Evolutionary conservation across 2,113 vertebrate genomes (phyloP), one percentile per base, ranked within the genome.

Genomic region (Vidua macroura): DNA sequence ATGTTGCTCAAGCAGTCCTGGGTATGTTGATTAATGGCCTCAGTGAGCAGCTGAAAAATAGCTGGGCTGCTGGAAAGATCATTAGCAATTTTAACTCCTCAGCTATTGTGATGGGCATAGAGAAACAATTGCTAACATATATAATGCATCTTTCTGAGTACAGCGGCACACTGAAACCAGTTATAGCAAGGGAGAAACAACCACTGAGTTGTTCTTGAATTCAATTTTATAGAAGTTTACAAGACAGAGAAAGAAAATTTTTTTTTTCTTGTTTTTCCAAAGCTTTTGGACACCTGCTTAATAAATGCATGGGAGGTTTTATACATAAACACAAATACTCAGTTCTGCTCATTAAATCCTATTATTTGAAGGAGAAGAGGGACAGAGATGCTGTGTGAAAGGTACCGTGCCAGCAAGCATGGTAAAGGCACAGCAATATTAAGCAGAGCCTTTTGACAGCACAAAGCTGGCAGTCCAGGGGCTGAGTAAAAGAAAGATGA

Each of bases 11-110:
- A 17, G 68, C 30, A 95, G 97, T 96, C 97, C 97, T 97, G 92
- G 97, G 97, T 97, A 68, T 82, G 95, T 90, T 98, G 98, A 98
- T 98, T 98, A 98, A 98, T 97, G 96, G 98, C 91, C 92, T 85
- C 60, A 33, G 84, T 89, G 92, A 94, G 91, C 92, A 74, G 86
- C 77, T 93, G 81, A 94, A 95, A 96, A 97, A 87, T 90, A 93
- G 66, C 58, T 67, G 27, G 76, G 94, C 75, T 92, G 80, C 97
- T 97, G 96, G 92, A 97, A 98, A 97, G 97, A 98, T 97, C 97
- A 96, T 91, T 64, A 69, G 68, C 88, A 74, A 80, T 68, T 89
- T 97, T 97, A 97, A 97, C 94, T 92, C 96, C 88, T 92, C 37
- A 52, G 73, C 91, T 83, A 86, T 94, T 79, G 83, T 49, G 76